Base-by-base conservation (phyloP, 2,888 invertebrate species). In the Julus scanicus region DNA sequence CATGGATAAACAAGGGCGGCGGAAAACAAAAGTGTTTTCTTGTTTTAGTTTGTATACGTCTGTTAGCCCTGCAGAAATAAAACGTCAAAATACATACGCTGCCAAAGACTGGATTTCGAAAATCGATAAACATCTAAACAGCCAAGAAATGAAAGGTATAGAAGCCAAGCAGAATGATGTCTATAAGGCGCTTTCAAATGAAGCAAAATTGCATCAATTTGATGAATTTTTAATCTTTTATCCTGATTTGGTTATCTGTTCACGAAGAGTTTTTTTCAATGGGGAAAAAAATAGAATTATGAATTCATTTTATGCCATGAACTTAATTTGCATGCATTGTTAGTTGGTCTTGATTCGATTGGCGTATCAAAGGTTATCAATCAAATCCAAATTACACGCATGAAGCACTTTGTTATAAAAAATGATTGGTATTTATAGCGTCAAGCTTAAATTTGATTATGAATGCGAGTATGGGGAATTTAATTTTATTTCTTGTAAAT, bases 21-120 rank as follows among this genome's bases (percentile, higher is more conserved):
- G 80, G 37, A 80, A 80, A 80, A 80, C 80, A 80, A 80, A 80
- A 80, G 37, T 80, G 80, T 80, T 80, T 80, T 80, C 80, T 80
- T 80, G 80, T 80, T 80, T 80, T 80, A 80, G 37, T 80, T 39
- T 80, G 80, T 80, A 37, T 80, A 39, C 37, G 80, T 80, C 37
- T 80, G 80, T 80, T 80, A 80, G 29, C 80, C 80, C 80, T 37
- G 37, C 37, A 37, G 37, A 80, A 80, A 80, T 80, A 80, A 15
- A 80, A 80, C 37, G 80, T 80, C 80, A 80, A 37, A 80, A 80
- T 80, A 71, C 2, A 80, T 37, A 80, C 37, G 80, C 29, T 15
- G 15, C 37, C 80, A 29, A 80, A 80, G 80, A 13, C 29, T 11
- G 4, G 80, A 13, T 80, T 13, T 80, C 9, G 80, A 80, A 80